A percentile compares a stretch with the other conserved stretches of the same genome.
Evolutionary conservation across 2,113 vertebrate species (phyloP).

Genomic region (Hippocampus guttulatus): DNA sequence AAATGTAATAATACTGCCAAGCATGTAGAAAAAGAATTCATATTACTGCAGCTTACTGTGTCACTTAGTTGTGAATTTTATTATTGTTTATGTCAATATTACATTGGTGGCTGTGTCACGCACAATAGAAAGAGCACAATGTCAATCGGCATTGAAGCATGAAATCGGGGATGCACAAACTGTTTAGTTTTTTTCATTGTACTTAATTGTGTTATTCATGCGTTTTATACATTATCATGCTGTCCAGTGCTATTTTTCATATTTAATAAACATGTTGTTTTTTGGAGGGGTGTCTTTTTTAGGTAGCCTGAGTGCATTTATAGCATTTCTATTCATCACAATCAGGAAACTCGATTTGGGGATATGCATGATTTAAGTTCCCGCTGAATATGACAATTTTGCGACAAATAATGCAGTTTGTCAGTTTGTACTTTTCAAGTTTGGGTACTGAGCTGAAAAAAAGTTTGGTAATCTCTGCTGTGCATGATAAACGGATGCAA

Average conservation of each 20-base stretch:
- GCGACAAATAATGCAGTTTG: not conserved
- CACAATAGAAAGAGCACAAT: not conserved
- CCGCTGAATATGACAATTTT: not conserved
- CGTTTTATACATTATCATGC: no score
- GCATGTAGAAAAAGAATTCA: no score
- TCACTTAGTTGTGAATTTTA: no score
- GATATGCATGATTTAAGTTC: not conserved
- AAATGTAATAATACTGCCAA: not conserved
- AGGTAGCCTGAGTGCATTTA: not conserved
- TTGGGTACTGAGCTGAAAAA: not conserved
- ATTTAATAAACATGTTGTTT: no score
- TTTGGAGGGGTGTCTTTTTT: not conserved
- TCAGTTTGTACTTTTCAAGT: not conserved
- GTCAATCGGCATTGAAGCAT: no score
- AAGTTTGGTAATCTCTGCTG: not conserved
- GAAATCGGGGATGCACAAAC: no score
- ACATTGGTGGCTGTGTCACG: no score
- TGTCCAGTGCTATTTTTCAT: no score
- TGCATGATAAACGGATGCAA: slow-evolving; percentile 26
- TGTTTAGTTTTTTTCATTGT: no score
- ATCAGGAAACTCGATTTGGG: not conserved
- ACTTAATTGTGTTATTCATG: no score
- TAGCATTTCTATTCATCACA: not conserved
- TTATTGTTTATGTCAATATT: no score
- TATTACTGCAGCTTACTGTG: no score